phyloP scores from a whole-genome alignment of 2,113 vertebrate species.

The Neoarius graeffei region DNA sequence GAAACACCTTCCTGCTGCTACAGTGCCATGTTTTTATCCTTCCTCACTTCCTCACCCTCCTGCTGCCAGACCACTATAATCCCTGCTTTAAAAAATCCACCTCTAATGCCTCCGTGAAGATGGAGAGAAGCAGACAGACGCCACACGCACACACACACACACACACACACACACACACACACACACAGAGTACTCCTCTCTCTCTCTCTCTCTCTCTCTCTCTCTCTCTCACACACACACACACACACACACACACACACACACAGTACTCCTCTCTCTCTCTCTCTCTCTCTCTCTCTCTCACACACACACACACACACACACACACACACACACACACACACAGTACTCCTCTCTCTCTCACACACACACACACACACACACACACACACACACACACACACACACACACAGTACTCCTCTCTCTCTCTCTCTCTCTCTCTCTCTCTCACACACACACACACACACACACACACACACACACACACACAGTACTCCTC shows the following conservation, averaged over 20 bases:
- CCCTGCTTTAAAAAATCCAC: conserved; percentile 19
- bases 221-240: not conserved
- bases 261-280: not conserved
- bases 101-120: conserved; percentile 8
- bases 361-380: no score
- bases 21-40: not conserved
- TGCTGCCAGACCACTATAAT: not conserved
- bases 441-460: no score
- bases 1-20: not conserved
- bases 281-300: no score
- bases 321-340: no score
- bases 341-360: no score
- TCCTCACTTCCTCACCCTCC: not conserved
- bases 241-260: not conserved
- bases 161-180: not conserved
- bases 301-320: no score
- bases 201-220: not conserved
- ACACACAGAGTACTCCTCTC: not conserved
- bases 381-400: no score
- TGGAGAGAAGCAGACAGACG: conserved; percentile 13
- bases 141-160: not conserved
- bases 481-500: not conserved
- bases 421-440: no score
- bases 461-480: not conserved
- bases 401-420: no score